phyloP scores from a whole-genome alignment of 2,113 vertebrate genomes.

The Electrona antarctica region DNA sequence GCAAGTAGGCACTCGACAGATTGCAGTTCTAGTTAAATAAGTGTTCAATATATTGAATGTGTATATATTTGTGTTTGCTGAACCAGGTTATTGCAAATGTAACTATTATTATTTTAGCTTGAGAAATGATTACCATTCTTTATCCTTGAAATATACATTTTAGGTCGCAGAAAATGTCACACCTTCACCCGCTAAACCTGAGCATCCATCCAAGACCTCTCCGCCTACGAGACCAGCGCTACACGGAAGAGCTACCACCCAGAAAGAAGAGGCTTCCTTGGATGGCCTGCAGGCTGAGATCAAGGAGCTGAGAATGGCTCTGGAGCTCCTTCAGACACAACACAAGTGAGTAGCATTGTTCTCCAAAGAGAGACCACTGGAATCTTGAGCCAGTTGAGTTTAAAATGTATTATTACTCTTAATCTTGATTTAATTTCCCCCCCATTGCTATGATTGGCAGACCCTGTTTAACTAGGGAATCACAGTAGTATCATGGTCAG shows the following conservation, averaged over 20 bases:
- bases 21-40: no score
- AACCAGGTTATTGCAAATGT: no score
- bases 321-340: slow-evolving; percentile 72
- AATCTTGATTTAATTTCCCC: no score
- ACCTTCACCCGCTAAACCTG: slow-evolving; percentile 48
- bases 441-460: no score
- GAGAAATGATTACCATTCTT: neutral
- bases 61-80: no score
- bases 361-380: no score
- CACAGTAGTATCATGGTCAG: no score
- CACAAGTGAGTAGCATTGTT: slow-evolving; percentile 68
- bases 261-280: slow-evolving; percentile 49
- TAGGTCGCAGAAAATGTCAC: slow-evolving; percentile 64
- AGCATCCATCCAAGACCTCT: slow-evolving; percentile 31
- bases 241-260: slow-evolving; percentile 38
- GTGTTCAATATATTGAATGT: no score
- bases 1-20: no score
- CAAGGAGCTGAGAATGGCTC: slow-evolving; percentile 74
- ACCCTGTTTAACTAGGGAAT: no score
- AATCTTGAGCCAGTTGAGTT: no score
- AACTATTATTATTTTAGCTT: neutral
- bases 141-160: neutral
- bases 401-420: no score
- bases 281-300: slow-evolving; percentile 70
- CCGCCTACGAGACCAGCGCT: slow-evolving; percentile 33